A percentile compares a stretch with the other conserved stretches of the same genome.
These are phyloP conservation scores for Bothrops alternatus DNA, from an alignment of 2,797 vertebrate genomes.

Conservation along the genomic window DNA sequence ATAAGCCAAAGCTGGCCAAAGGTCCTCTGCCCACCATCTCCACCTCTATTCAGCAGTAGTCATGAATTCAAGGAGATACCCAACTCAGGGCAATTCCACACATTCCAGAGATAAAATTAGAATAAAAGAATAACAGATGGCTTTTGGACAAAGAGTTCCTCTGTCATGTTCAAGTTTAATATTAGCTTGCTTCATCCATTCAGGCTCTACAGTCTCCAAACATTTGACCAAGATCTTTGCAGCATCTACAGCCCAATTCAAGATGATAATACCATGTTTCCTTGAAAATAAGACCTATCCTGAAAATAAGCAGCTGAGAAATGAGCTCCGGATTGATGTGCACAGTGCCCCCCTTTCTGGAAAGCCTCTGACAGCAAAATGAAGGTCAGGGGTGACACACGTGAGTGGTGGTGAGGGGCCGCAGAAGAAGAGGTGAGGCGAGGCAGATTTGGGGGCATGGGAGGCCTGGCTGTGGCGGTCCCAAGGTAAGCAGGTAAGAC, in stretches of 20 bases:
- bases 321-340: too few species aligned
- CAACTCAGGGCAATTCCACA: neutral
- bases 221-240: neutral
- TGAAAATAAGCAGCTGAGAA: too few species aligned
- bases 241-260: neutral
- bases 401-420: too few species aligned
- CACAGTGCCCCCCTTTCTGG: too few species aligned
- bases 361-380: too few species aligned
- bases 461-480: too few species aligned
- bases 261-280: neutral
- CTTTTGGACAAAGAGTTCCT: neutral
- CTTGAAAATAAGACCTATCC: too few species aligned
- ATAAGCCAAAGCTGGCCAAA: neutral
- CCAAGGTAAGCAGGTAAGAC: too few species aligned
- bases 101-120: neutral
- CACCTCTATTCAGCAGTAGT: neutral
- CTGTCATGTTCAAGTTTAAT: neutral
- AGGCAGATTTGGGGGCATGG: too few species aligned
- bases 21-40: neutral
- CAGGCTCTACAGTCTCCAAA: neutral
- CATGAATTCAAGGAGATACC: neutral
- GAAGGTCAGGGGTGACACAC: too few species aligned
- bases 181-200: neutral
- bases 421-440: too few species aligned
- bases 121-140: neutral